These are phyloP conservation scores for Morpho helenor DNA, from an alignment of 2,888 invertebrate species.

Conservation along the genomic window DNA sequence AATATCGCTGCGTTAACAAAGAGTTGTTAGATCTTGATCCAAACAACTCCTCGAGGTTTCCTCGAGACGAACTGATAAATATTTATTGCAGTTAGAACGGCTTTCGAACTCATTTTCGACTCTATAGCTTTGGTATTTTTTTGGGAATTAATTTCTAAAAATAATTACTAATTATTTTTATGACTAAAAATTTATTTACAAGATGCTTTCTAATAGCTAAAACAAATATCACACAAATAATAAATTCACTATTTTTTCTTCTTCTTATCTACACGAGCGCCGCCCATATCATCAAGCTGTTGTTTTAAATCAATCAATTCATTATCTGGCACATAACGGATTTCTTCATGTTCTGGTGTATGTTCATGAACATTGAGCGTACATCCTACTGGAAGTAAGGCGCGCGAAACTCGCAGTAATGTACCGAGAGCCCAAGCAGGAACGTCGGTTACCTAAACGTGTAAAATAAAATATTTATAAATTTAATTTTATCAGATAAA, in stretches of 20 bases:
- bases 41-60: too few species aligned
- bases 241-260: slow-evolving; percentile 44
- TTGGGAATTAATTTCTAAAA: neutral
- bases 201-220: too few species aligned
- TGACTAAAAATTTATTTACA: too few species aligned
- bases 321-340: slow-evolving; percentile 90
- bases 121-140: too few species aligned
- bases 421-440: slow-evolving; percentile 83
- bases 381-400: slow-evolving; percentile 89
- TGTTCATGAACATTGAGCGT: slow-evolving; percentile 84
- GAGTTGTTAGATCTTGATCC: too few species aligned
- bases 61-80: too few species aligned
- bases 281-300: slow-evolving; percentile 84
- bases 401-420: slow-evolving; percentile 86
- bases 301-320: slow-evolving; percentile 86
- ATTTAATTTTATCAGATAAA: too few species aligned
- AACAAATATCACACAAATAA: too few species aligned
- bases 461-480: neutral
- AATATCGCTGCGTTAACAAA: too few species aligned
- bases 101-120: too few species aligned
- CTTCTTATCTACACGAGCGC: slow-evolving; percentile 67
- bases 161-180: neutral
- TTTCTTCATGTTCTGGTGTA: slow-evolving; percentile 82
- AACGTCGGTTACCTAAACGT: slow-evolving; percentile 76
- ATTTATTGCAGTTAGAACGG: too few species aligned